Evolutionary conservation across 2,888 invertebrate genomes (phyloP), one percentile per base, ranked within the genome.

Genomic region (Plagodis pulveraria): DNA sequence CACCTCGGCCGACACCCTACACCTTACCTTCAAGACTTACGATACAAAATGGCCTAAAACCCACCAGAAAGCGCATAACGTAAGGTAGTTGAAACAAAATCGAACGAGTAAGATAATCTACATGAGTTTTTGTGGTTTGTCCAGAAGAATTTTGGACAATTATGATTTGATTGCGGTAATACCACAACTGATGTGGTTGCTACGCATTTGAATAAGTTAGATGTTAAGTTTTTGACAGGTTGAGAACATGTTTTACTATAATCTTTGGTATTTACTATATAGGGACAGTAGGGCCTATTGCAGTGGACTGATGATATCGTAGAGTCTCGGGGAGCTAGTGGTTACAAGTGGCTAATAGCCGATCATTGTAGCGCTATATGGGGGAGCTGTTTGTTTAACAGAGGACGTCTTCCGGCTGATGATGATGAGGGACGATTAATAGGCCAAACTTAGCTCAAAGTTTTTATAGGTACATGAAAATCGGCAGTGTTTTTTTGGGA

Each of bases 121-220:
- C 79, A 78, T 74, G 76, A 75, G 79, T 84, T 83, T 83, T 83
- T 85, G 86, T 83, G 88, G 86, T 81, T 70, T 70, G 74, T 72
- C 74, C 75, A 69, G 69, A 75, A 79, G 77, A 79, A 74, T 86
- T 87, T 83, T 58, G 76, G 76, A 81, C 80, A 83, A 87, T 89
- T 84, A 84, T 80, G 74, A 61, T 83, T 73, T 84, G 83, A 87
- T 87, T 83, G 76, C 73, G 72, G 72, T 72, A 72, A 72, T 76
- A 71, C 67, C 63, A 64, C 56, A 56, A 57, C 40, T 56, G 65
- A 63, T 56, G 62, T 73, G 71, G 69, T 65, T 42, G 62, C 65
- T 63, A 56, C 61, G 62, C 64, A 67, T 58, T 62, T 62, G 60
- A 60, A 50, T 51, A 43, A 57, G 35, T 51, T 52, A 41, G 43